Evolutionary conservation across 2,113 vertebrate species (phyloP), one percentile per base, ranked within the genome.

Genomic region (Carettochelys insculpta): DNA sequence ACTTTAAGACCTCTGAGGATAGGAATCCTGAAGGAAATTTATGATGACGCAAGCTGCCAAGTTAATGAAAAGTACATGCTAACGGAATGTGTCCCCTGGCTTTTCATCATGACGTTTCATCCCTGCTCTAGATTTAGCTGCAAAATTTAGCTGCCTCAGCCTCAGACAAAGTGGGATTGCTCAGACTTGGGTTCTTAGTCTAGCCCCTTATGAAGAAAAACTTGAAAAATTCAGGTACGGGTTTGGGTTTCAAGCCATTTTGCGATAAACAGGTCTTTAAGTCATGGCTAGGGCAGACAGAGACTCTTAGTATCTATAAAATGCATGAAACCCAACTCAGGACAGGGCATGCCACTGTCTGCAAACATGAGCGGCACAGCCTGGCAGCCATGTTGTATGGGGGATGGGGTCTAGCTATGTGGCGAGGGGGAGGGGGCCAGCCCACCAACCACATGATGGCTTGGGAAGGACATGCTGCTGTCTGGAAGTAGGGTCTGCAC

Each of bases 181-280:
- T 93, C 17, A 13, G 17, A 56, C 83, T 84, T 80, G 31, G 5
- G 11, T 84, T 89, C 53, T 38, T 82, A 77, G 83, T 85, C 88
- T 80, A 90, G 80, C 4, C 47, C 53, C 24, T 11, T 83, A 43
- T 41, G 24, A 90, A 88, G 65, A 79, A 24, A 87, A 91, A 34
- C 13, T 73, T 92, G 34, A 2, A 75, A 89, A 86, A 90, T 48
- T n/a, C 10, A 22, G 41, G 53, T 22, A 0, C 1, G 53, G 20
- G 8, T 85, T 53, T 92, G 50, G 14, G 25, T 92, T 94, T 96
- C 80, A 92, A 90, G 34, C 27, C 25, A 14, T 34, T 54, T 79
- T 54, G 83, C 80, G 79, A 34, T 45, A 51, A 41, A 6, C 47
- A 84, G 58, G 2, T 77, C 34, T 83, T 89, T 52, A 80, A 89